A percentile compares a stretch with the other conserved stretches of the same genome.
Evolutionary conservation across 30 jellyfish, hydroid and myxozoan species (phyloP).

Genomic region (Aurelia aurita complex sp. Pacific): DNA sequence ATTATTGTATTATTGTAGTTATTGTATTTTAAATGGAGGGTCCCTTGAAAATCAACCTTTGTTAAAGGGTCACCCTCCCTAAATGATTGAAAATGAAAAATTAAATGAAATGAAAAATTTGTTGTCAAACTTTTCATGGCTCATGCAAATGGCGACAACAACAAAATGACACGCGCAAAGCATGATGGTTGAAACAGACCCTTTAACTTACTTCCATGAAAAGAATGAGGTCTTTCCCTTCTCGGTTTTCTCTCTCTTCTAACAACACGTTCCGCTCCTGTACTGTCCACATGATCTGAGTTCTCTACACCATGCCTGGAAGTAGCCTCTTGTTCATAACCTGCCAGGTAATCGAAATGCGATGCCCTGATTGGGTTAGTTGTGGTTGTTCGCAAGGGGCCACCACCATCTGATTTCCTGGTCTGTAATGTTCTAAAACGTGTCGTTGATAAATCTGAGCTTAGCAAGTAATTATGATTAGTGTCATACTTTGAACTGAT

Average conservation of each 20-base stretch:
- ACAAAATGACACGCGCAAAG: too few species aligned
- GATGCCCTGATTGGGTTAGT: conserved; percentile 32
- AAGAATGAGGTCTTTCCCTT: conserved; percentile 69
- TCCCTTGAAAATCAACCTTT: too few species aligned
- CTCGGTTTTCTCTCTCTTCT: conserved; percentile 40
- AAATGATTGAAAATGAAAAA: too few species aligned
- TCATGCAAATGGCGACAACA: too few species aligned
- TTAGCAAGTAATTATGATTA: conserved; percentile 7
- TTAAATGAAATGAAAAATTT: too few species aligned
- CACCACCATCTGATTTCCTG: conserved; percentile 1
- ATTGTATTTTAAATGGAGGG: too few species aligned
- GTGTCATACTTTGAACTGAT: background rate
- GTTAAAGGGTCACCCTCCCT: too few species aligned
- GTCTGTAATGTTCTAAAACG: conserved; percentile 12
- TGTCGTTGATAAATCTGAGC: background rate
- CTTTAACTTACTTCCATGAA: conserved; percentile 48
- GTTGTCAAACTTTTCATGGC: too few species aligned
- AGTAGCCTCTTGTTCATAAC: background rate
- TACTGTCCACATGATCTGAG: conserved; percentile 10
- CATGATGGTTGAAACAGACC: too few species aligned
- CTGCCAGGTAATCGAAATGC: conserved; percentile 30
- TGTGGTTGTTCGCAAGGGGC: background rate
- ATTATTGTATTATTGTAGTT: too few species aligned
- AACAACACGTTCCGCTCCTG: background rate
- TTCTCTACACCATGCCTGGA: background rate